Percentiles rank a stretch among this genome's conserved stretches.
Evolutionary conservation across 2,113 vertebrate species (phyloP).

Genomic region (Pachycephala philippinensis): DNA sequence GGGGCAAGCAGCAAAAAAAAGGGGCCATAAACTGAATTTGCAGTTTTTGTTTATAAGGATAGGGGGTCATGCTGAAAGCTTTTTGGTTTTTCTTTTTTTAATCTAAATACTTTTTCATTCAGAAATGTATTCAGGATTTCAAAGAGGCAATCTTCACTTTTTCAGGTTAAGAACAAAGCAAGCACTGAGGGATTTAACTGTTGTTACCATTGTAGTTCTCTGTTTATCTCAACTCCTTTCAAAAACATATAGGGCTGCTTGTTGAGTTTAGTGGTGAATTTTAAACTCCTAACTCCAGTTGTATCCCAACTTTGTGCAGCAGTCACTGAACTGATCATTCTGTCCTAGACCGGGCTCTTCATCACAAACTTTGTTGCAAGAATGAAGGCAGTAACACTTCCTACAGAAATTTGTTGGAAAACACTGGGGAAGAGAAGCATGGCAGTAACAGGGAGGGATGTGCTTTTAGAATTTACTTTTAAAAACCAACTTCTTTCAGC

Average conservation of each 20-base stretch:
- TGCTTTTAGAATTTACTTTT: background rate
- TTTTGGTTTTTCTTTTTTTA: background rate
- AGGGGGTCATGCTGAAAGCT: background rate
- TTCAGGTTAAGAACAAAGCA: background rate
- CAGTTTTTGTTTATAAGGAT: background rate
- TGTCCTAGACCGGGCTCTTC: background rate
- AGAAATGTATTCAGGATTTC: background rate
- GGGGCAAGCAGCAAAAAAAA: background rate
- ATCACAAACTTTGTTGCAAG: background rate
- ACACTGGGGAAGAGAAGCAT: background rate
- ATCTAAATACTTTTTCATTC: background rate
- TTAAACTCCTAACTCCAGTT: background rate
- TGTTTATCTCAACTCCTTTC: background rate
- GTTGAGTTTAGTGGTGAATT: background rate
- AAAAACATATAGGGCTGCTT: background rate
- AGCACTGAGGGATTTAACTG: background rate
- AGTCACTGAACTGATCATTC: background rate
- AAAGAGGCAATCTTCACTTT: background rate
- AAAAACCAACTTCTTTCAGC: background rate
- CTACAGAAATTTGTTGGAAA: background rate
- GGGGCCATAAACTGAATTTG: background rate
- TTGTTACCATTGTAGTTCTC: fast-evolving
- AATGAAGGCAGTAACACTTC: background rate
- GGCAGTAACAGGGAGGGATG: background rate
- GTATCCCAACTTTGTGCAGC: background rate